Evolutionary conservation across 2,797 vertebrate genomes (phyloP), one percentile per base, ranked within the genome.

Genomic region (Gallinago solitaria): DNA sequence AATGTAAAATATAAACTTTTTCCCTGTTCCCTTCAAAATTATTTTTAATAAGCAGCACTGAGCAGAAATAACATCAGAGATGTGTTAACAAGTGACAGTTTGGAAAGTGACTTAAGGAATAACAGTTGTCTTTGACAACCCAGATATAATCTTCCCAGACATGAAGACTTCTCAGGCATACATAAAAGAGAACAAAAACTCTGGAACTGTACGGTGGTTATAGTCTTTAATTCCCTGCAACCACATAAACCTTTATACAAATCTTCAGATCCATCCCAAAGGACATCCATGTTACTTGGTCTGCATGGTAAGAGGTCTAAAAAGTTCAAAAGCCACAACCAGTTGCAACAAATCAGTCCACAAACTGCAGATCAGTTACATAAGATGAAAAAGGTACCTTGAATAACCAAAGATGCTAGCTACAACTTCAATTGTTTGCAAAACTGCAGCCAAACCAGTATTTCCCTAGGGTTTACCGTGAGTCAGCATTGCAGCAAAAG

Each of bases 261-360:
- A 92, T 28, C 33, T 48, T 77, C 16, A 33, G 27, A 60, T 48
- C 9, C 1, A 1, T 15, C 21, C 19, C 20, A 60, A 47, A 54
- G 54, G 56, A 69, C 7, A 67, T 1, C 11, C 12, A 19, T 0
- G 0, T 17, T 45, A 68, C 37, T 68, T 37, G 25, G 56, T 53
- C 47, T 1, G 0, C 30, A 24, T 12, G 16, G 2, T 17, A 87
- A 45, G 16, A 48, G 32, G 9, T 79, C 32, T 57, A 53, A 41
- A 57, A 70, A 60, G 12, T 51, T 67, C 39, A 50, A 32, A 82
- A 87, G 54, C 12, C 41, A 57, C 25, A 67, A 0, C 3, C 48
- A 39, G 8, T 18, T 56, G 28, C 0, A 6, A 60, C n/a, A 80
- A 90, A 78, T 11, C 18, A 65, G 16, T 23, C 5, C 32, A 87